phyloP scores from a whole-genome alignment of 2,888 invertebrate genomes.

The Trisateles emortualis region DNA sequence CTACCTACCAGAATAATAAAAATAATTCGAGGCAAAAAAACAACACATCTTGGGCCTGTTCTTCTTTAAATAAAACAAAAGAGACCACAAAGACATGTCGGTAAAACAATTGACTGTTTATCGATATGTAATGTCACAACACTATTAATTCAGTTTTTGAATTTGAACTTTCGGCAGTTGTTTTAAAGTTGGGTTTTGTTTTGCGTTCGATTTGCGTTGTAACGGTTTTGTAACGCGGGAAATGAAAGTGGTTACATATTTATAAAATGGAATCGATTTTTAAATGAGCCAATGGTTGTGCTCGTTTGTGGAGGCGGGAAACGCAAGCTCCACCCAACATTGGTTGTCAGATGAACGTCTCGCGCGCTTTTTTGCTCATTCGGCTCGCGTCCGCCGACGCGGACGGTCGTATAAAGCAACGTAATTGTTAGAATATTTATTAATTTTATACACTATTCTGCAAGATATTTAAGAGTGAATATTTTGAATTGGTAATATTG shows the following conservation, averaged over 20 bases:
- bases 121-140: constrained; percentile 61
- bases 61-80: constrained; percentile 85
- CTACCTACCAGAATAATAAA: constrained; percentile 58
- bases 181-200: constrained; percentile 30
- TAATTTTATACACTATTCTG: constrained; percentile 38
- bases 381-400: constrained; percentile 69
- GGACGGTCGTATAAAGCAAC: constrained; percentile 51
- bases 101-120: constrained; percentile 81
- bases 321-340: constrained; percentile 73
- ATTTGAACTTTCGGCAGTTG: constrained; percentile 51
- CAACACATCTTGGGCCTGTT: constrained; percentile 69
- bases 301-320: constrained; percentile 76
- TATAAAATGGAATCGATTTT: constrained; percentile 87
- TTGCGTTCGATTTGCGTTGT: constrained; percentile 29
- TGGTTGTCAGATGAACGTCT: constrained; percentile 79
- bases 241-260: constrained; percentile 85
- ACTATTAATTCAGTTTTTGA: constrained; percentile 45
- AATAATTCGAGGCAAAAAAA: constrained; percentile 56
- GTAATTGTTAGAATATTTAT: constrained; percentile 36
- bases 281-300: constrained; percentile 81
- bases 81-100: constrained; percentile 82
- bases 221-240: constrained; percentile 50
- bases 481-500: constrained; percentile 29
- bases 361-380: constrained; percentile 78
- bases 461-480: constrained; percentile 17